Evolutionary conservation across 2,888 invertebrate species (phyloP).

Genomic region (Pimpla rufipes): DNA sequence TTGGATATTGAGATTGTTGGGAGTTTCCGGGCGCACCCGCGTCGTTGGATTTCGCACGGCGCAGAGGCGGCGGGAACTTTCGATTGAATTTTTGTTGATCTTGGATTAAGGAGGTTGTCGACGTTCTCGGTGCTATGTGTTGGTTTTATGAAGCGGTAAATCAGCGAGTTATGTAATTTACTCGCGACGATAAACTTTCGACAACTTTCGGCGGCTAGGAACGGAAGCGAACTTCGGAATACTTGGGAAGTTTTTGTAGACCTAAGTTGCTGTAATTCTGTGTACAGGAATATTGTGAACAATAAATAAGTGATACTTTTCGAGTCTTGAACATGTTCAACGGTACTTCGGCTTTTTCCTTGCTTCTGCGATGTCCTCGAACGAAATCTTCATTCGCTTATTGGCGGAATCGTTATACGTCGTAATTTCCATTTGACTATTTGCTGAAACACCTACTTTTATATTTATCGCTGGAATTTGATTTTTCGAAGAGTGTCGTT

Average conservation of each 20-base stretch:
- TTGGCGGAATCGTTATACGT: background rate
- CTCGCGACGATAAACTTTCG: background rate
- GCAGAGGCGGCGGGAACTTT: background rate
- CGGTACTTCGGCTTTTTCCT: too few species aligned
- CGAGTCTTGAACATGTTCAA: too few species aligned
- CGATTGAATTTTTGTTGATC: background rate
- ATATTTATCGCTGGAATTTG: background rate
- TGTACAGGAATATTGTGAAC: too few species aligned
- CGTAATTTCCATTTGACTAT: background rate
- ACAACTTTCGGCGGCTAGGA: too few species aligned
- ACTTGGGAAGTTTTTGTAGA: background rate
- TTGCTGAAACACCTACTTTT: too few species aligned
- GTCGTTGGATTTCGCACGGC: background rate
- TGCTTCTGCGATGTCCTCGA: too few species aligned
- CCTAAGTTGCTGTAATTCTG: background rate
- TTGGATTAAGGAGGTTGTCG: background rate
- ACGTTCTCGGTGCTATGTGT: background rate
- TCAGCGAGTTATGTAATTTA: background rate
- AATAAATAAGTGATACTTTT: background rate
- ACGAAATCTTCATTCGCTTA: background rate
- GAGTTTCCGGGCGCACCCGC: background rate
- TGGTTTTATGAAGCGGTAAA: background rate
- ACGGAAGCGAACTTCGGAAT: too few species aligned
- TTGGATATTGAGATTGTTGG: slow-evolving; percentile 16
- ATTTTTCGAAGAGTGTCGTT: background rate